Evolutionary conservation across 2,797 vertebrate genomes (phyloP), one percentile per base, ranked within the genome.

Genomic region (Tarsius wallacei): DNA sequence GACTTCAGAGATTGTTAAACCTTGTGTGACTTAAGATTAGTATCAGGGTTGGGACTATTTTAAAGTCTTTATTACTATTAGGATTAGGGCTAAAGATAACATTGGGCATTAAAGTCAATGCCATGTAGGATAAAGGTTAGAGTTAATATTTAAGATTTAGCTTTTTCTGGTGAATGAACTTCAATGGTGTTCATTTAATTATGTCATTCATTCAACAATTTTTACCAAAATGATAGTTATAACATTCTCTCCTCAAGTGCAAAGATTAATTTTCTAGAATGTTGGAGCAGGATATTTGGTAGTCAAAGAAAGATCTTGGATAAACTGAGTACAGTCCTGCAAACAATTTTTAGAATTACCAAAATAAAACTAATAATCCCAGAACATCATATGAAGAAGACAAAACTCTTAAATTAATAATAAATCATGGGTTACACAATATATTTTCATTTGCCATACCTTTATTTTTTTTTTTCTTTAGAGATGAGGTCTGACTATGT

Each of bases 11-110:
- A 5, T 61, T 86, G 28, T 55, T 85, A 90, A 87, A 2, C 22
- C 53, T 83, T 87, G 4, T 59, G 77, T 71, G 42, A 31, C 68
- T 92, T 88, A 92, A 57, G 64, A 57, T 90, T 74, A 90, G n/a
- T 36, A 64, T 80, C 13, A 59, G 17, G 15, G 36, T 61, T 68
- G 15, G 16, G 61, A 74, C 14, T 31, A 28, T 19, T 33, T 68
- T n/a, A 63, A 42, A 42, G 42, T 42, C 42, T 16, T n/a, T 24
- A 57, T 64, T 82, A 80, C 57, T 68, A 19, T 82, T 77, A 64
- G 55, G 66, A 61, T 78, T 68, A 76, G 66, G 14, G 11, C 7
- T 66, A 88, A 84, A 7, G 47, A 77, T 57, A 55, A 19, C 24
- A 47, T 42, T 11, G 21, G 12, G 33, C 42, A 70, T 78, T 94